Base-by-base conservation (phyloP, 2,888 invertebrate genomes). In the Ophioninae sp. region DNA sequence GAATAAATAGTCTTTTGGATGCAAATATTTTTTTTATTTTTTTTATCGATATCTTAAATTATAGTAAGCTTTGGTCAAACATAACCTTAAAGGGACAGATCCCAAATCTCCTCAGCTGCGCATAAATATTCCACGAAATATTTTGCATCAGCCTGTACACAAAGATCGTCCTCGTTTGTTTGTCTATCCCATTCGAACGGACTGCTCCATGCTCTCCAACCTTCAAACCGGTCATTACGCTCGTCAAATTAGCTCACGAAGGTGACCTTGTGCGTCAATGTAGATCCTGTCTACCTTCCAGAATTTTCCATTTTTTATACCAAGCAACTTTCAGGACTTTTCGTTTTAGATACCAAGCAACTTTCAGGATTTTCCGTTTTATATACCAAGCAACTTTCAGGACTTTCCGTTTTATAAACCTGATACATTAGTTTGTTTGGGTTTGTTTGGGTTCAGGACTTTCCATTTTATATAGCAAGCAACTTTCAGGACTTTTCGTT, bases 221-320 rank as follows among this genome's bases (percentile, higher is more conserved):
- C 17, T 67, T 75, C 23, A 69, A 6, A 56, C 64, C 62, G 62
- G 74, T 70, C 41, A 81, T 81, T 70, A 74, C 73, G 61, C 61
- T 78, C 41, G 74, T 13, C 69, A 74, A 78, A 83, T 83, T 74
- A 83, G 41, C 78, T 23, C 17, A 62, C 37, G 50, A 67, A 64
- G 56, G 50, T 61, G 59, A 73, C 41, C 41, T 13, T 50, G 17
- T 50, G 50, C 6, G 3, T 50, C 50, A 13, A 13, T 50, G 41
- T 44, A 67, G 72, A 61, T 39, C 39, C 68, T 13, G 21, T 6
- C 50, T 10, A 44, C 30, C 30, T 30, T 30, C 30, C 30, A 30
- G n/a, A n/a, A n/a, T n/a, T n/a, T n/a, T n/a, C n/a, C n/a, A n/a
- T n/a, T n/a, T n/a, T n/a, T n/a, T n/a, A n/a, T n/a, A n/a, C n/a